A percentile compares a stretch with the other conserved stretches of the same genome.
Evolutionary conservation across 2,888 invertebrate genomes (phyloP).

Genomic region (Cephus nigrinus): DNA sequence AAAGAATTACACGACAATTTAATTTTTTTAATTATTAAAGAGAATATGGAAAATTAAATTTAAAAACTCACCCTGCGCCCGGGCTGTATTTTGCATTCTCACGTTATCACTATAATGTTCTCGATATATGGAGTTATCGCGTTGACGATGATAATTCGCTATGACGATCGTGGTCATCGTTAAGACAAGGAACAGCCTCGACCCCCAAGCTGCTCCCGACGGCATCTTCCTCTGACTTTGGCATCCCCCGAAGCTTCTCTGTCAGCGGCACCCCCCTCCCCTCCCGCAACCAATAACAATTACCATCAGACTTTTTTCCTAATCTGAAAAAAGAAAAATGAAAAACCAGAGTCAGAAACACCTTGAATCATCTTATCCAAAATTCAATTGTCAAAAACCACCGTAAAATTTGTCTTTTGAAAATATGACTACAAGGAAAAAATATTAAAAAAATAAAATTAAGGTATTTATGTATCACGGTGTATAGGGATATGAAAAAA

Average conservation of each 20-base stretch:
- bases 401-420: not conserved
- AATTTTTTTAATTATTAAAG: not conserved
- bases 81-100: slow-evolving; percentile 41
- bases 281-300: not conserved
- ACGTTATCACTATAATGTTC: slow-evolving; percentile 37
- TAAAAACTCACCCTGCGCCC: slow-evolving; percentile 42
- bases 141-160: slow-evolving; percentile 56
- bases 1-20: not conserved
- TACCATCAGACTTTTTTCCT: not conserved
- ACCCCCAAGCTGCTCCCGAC: slow-evolving; percentile 55
- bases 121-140: slow-evolving; percentile 44
- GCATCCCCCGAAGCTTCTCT: slow-evolving; percentile 55
- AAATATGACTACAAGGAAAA: not conserved
- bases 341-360: not conserved
- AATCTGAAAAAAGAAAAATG: not conserved
- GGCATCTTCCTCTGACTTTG: slow-evolving; percentile 56
- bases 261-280: slow-evolving; percentile 3
- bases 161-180: slow-evolving; percentile 57
- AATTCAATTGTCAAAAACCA: too few relatives aligned
- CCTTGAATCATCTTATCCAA: not conserved
- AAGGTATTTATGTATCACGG: not conserved
- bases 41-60: not conserved
- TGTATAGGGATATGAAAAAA: not conserved
- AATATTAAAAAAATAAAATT: not conserved
- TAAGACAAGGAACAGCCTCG: slow-evolving; percentile 57